A percentile compares a stretch with the other conserved stretches of the same genome.
Conservation (phyloP, 2,113 vertebrate genomes). For the Urocynchramus pylzowi region DNA sequence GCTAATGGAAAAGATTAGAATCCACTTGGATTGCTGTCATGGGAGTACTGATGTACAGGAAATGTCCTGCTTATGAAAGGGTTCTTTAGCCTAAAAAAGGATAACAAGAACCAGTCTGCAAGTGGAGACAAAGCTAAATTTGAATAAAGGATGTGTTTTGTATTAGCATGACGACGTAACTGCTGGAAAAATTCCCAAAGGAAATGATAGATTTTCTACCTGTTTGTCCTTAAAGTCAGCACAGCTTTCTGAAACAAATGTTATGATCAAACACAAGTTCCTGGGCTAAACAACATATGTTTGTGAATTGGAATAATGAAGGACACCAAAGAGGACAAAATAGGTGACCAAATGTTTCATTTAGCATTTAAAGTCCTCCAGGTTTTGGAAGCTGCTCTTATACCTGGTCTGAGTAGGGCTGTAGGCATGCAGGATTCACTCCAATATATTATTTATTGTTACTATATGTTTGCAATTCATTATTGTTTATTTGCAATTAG, state of each 20-base stretch:
- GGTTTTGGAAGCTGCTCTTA: background rate
- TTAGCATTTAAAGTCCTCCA: background rate
- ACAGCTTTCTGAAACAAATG: background rate
- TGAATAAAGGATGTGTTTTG: fast-evolving
- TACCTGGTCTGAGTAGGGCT: background rate
- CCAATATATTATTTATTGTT: background rate
- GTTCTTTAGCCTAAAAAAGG: background rate
- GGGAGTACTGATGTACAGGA: background rate
- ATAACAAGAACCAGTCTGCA: background rate
- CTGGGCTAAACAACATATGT: background rate
- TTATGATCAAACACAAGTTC: background rate
- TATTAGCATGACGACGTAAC: fast-evolving
- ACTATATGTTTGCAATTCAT: background rate
- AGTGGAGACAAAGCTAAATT: background rate
- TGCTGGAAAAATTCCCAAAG: background rate
- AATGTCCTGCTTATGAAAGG: background rate
- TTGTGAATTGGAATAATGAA: background rate
- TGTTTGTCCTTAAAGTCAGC: background rate
- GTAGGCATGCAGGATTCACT: background rate
- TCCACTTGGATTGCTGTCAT: background rate
- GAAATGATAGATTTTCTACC: background rate
- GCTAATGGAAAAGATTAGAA: background rate
- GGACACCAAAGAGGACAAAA: background rate
- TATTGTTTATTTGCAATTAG: background rate
- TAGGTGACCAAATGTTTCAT: background rate